phyloP scores from a whole-genome alignment of 2,797 vertebrate species.

The Pelobates cultripes region DNA sequence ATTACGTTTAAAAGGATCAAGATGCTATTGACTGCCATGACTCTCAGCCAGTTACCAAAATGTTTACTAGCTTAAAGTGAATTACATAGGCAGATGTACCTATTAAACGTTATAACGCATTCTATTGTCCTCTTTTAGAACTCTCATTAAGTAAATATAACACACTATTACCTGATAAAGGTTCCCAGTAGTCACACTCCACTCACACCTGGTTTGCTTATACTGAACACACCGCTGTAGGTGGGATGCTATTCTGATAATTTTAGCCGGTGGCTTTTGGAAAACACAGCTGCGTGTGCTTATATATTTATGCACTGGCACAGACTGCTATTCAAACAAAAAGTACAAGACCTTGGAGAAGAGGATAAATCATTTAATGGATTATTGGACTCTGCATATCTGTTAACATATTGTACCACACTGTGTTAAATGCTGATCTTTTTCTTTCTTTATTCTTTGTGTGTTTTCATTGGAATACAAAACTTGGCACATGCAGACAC shows the following conservation, averaged over 20 bases:
- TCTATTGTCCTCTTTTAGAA: too few species aligned
- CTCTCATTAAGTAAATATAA: too few species aligned
- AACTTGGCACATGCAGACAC: neutral
- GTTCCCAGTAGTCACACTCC: too few species aligned
- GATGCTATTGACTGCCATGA: too few species aligned
- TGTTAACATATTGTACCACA: neutral
- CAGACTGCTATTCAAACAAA: neutral
- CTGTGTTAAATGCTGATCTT: neutral
- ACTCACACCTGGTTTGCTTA: too few species aligned
- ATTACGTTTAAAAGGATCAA: too few species aligned
- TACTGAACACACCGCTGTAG: too few species aligned
- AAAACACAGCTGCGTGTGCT: neutral
- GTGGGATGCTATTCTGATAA: neutral
- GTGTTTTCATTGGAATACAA: neutral
- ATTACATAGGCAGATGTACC: too few species aligned
- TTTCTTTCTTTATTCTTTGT: neutral
- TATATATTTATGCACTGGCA: neutral
- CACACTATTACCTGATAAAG: too few species aligned
- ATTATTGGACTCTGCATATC: neutral
- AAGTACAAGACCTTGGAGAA: neutral
- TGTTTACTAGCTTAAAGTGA: too few species aligned
- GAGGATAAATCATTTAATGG: neutral
- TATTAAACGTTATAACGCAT: too few species aligned
- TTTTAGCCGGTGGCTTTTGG: neutral
- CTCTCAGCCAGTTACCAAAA: too few species aligned